Base-by-base conservation (phyloP, 2,888 invertebrate species). In the Cantharis rustica region DNA sequence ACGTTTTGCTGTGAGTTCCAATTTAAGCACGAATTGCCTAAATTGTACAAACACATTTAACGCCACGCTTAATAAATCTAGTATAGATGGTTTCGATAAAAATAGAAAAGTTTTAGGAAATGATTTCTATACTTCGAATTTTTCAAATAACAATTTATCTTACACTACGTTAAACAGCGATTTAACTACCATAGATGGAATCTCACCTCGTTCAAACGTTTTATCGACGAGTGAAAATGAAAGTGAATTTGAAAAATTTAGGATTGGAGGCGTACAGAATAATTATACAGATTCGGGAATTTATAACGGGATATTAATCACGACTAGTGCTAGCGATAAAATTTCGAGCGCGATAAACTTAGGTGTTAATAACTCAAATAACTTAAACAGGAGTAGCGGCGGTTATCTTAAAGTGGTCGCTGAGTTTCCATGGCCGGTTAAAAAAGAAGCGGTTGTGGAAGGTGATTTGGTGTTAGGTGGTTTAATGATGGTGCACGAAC, bases 401-500 rank as follows among this genome's bases (percentile, higher is more conserved):
- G 71, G 71, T 75, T 62, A 73, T 17, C 72, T 76, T n/a, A 78
- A 73, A 78, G 47, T 76, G 69, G 72, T 71, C 16, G n/a, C 75
- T 31, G 86, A 86, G 26, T 84, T 87, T 64, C 86, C 83, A 61
- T 96, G 96, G 96, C 96, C 96, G 0, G 93, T 95, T 4, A 96
- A 96, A 84, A 92, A 94, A 84, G 95, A 96, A 83, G 95, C 96
- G 0, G 93, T 95, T 5, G 93, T 97, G 69, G 95, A 96, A 86
- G 98, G 98, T 0, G 95, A 97, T 85, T 90, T 98, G 66, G 92
- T 96, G 13, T 90, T 98, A 1, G 98, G 98, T 5, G 98, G 97
- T 1, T 89, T 98, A 68, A 97, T 98, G 96, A 98, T 98, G 96
- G 94, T 98, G 0, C 98, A 98, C 86, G 97, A 97, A 84, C 90